phyloP scores from a whole-genome alignment of 1,140 invertebrate species.

The Leptinotarsa undecemlineata region DNA sequence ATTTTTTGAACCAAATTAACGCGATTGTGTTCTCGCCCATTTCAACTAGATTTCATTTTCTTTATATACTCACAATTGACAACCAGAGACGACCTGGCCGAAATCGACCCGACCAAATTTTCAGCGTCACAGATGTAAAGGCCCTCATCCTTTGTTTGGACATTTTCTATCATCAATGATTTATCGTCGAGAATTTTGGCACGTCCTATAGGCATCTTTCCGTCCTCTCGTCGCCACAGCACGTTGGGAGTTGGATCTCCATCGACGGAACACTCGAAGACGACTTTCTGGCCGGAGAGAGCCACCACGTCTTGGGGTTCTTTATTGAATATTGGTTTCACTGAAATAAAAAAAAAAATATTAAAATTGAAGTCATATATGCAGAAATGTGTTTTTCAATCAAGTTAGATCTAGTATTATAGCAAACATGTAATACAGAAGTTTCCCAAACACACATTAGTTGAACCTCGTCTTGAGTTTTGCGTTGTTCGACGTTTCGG shows the following conservation, averaged over 20 bases:
- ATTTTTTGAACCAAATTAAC: no score
- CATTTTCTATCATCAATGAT: slow-evolving; percentile 74
- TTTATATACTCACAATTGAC: slow-evolving; percentile 71
- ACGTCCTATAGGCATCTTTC: slow-evolving; percentile 76
- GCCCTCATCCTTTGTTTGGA: slow-evolving; percentile 77
- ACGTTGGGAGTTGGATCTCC: slow-evolving; percentile 89
- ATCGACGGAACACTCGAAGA: slow-evolving; percentile 86
- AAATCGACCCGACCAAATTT: slow-evolving; percentile 76
- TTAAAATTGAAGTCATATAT: not conserved
- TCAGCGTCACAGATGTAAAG: slow-evolving; percentile 81
- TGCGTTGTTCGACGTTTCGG: no score
- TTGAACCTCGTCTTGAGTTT: no score
- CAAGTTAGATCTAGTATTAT: no score
- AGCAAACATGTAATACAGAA: no score
- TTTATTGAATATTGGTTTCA: slow-evolving; percentile 85
- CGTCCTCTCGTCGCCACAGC: slow-evolving; percentile 86
- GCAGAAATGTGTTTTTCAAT: no score
- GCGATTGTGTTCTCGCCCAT: no score
- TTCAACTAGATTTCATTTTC: no score
- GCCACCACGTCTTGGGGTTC: slow-evolving; percentile 84
- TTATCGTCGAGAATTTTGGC: slow-evolving; percentile 76
- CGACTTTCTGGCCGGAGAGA: slow-evolving; percentile 76
- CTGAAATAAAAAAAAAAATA: slow-evolving; percentile 61
- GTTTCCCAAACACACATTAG: no score
- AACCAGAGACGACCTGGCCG: slow-evolving; percentile 72